phyloP scores from a whole-genome alignment of 2,797 vertebrate species.

The Typhlichthys eigenmanni region DNA sequence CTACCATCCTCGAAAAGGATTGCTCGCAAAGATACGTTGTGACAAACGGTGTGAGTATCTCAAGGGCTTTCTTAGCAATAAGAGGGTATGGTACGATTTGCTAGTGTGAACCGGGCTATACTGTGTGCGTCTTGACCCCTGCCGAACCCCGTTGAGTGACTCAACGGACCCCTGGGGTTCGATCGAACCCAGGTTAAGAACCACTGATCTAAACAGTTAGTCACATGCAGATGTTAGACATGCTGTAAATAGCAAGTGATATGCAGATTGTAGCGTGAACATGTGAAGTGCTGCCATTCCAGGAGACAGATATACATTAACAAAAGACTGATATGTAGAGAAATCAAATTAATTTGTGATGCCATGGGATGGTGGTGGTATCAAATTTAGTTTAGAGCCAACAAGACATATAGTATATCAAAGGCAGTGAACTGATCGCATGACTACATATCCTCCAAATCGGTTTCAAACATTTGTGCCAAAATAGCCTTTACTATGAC shows the following conservation, averaged over 20 bases:
- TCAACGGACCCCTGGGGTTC: too few species aligned
- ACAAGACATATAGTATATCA: constrained; percentile 19
- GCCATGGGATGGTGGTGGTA: constrained; percentile 48
- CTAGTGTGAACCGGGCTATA: too few species aligned
- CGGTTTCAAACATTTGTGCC: constrained; percentile 30
- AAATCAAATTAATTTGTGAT: constrained; percentile 33
- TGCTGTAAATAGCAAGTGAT: constrained; percentile 34
- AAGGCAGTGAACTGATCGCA: constrained; percentile 45
- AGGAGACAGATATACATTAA: constrained; percentile 32
- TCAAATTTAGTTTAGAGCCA: constrained; percentile 37
- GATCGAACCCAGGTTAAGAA: too few species aligned
- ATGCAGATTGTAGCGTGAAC: constrained; percentile 47
- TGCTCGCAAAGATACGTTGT: too few species aligned
- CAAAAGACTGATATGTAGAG: constrained; percentile 37
- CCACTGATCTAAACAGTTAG: too few species aligned
- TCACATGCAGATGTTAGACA: constrained; percentile 19
- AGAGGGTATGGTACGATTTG: too few species aligned
- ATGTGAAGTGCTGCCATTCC: constrained; percentile 32
- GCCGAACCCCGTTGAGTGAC: too few species aligned
- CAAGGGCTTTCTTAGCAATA: too few species aligned
- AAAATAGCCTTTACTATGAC: constrained; percentile 12
- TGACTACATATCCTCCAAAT: constrained; percentile 40
- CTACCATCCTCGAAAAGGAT: too few species aligned
- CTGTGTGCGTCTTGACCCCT: too few species aligned
- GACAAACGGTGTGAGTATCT: too few species aligned